These are phyloP conservation scores for Seriola rivoliana DNA, from an alignment of 2,113 vertebrate genomes.

Conservation along the genomic window DNA sequence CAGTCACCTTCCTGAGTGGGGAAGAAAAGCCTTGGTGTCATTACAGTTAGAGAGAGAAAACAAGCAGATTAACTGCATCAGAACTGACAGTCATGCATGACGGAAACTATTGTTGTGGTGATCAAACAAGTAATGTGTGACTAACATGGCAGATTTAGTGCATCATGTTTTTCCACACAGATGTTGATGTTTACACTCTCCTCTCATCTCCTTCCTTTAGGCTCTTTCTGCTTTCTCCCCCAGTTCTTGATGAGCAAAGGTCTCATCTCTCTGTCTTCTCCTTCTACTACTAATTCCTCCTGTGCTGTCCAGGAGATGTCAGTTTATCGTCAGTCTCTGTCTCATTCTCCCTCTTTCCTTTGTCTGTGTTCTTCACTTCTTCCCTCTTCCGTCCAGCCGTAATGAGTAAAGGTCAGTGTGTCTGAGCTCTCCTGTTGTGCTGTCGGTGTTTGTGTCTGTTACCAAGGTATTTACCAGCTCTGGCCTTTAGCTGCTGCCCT, in stretches of 20 bases:
- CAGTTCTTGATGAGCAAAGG: not conserved
- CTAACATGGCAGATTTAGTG: not conserved
- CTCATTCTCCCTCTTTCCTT: slow-evolving; percentile 6
- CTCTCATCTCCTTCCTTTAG: not conserved
- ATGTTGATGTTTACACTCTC: not conserved
- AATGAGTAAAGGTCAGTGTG: slow-evolving; percentile 72
- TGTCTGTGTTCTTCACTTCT: slow-evolving; percentile 17
- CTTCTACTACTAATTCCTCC: slow-evolving; percentile 19
- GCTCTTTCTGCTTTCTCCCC: not conserved
- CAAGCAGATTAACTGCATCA: slow-evolving; percentile 6
- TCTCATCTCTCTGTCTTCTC: not conserved
- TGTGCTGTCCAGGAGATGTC: slow-evolving; percentile 23
- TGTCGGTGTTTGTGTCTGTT: slow-evolving; percentile 66
- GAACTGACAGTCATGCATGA: not conserved
- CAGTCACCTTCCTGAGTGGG: slow-evolving; percentile 30
- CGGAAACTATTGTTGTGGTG: slow-evolving; percentile 1
- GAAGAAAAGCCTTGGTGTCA: slow-evolving; percentile 3
- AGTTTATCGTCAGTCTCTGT: slow-evolving; percentile 14
- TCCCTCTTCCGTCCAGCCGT: slow-evolving; percentile 21
- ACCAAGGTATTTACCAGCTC: slow-evolving; percentile 59
- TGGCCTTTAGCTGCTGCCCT: slow-evolving; percentile 70
- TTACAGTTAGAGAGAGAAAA: not conserved
- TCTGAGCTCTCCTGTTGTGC: slow-evolving; percentile 51
- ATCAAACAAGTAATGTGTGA: not conserved
- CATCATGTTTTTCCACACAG: not conserved